Base-by-base conservation (phyloP, 2,888 invertebrate species). In the Gerris lacustris region DNA sequence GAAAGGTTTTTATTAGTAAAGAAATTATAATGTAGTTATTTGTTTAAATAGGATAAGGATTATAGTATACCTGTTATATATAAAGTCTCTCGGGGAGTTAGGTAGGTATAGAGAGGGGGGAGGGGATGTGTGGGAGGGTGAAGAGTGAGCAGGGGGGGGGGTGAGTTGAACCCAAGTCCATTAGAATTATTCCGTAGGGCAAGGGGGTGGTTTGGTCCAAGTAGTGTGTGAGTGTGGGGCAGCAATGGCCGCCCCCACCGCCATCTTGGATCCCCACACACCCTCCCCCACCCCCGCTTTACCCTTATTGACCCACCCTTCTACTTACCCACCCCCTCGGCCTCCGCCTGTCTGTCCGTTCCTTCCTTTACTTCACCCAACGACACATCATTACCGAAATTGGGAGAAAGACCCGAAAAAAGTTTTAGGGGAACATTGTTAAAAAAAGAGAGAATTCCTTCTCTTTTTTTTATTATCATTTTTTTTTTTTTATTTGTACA, bases 351-450 rank as follows among this genome's bases (percentile, higher is more conserved):
- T 55, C 55, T 55, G 55, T 55, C 55, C 55, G 9, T 55, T 55
- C 55, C 31, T 55, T 55, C 55, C 31, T 31, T 31, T 55, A 55
- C 55, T 15, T 55, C 55, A 55, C 55, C 55, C 15, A 55, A 15
- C 55, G 55, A 55, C 55, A 55, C 55, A 55, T 55, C 55, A 55
- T 55, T 55, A 55, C 55, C 55, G 55, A 55, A 55, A 55, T 55
- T 55, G 55, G 11, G 31, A 55, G 15, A 55, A 55, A 55, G 55
- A 55, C 55, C 55, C 55, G 15, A 55, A 31, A 55, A 55, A 55
- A 55, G 5, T 55, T 55, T 55, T 55, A 55, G 55, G 15, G 31
- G 55, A 55, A 55, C 55, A 55, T 55, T 55, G 55, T 55, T 55
- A 55, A 55, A 55, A 55, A 55, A 55, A 55, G 9, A 55, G 11